Evolutionary conservation across 2,888 invertebrate genomes (phyloP).

Genomic region (Cinara cedri): DNA sequence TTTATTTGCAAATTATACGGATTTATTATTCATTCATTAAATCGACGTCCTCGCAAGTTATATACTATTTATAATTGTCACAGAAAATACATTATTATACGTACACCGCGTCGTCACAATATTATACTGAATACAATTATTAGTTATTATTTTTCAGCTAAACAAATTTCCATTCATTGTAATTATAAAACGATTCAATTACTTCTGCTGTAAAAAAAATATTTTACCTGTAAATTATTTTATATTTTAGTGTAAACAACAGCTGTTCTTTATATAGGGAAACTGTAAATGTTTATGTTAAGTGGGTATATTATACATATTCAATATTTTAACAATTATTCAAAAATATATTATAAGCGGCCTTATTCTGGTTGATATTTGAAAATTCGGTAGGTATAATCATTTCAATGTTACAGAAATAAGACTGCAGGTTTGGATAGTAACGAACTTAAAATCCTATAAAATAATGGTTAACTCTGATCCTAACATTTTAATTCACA

Average conservation of each 20-base stretch:
- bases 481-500: no score
- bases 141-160: slow-evolving; percentile 17
- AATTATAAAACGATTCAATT: slow-evolving; percentile 32
- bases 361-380: not conserved
- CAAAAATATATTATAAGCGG: no score
- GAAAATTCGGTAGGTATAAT: no score
- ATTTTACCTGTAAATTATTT: slow-evolving; percentile 16
- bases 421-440: no score
- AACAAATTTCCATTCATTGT: slow-evolving; percentile 28
- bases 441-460: no score
- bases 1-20: not conserved
- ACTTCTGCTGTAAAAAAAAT: not conserved
- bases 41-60: not conserved
- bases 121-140: not conserved
- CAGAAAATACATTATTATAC: not conserved
- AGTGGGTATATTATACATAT: not conserved
- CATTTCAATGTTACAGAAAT: no score
- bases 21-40: not conserved
- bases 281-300: slow-evolving; percentile 2
- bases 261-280: not conserved
- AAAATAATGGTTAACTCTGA: no score
- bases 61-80: not conserved
- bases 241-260: slow-evolving; percentile 35
- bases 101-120: no score
- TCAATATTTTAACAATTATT: not conserved